These are phyloP conservation scores for Gymnopithys bicolor DNA, from an alignment of 2,797 vertebrate species.

Conservation along the genomic window DNA sequence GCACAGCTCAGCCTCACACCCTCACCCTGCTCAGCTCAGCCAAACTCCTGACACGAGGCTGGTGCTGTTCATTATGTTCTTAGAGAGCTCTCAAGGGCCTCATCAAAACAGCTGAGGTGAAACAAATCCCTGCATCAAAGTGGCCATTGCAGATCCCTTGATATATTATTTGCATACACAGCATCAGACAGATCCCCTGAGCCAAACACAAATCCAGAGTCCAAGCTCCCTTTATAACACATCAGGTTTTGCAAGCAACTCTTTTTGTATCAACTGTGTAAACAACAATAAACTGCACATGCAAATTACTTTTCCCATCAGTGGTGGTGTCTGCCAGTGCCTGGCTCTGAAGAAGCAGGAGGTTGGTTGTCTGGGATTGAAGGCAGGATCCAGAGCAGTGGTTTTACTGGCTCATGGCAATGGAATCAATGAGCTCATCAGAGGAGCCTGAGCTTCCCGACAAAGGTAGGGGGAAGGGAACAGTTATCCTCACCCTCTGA, in stretches of 20 bases:
- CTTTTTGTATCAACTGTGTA: not conserved
- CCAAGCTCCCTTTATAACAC: not conserved
- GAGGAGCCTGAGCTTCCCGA: not conserved
- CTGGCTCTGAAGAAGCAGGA: not conserved
- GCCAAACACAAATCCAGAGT: not conserved
- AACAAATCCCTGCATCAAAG: not conserved
- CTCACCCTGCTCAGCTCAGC: not conserved
- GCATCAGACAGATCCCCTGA: not conserved
- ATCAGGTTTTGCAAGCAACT: not conserved
- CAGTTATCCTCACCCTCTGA: not conserved
- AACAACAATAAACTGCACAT: not conserved
- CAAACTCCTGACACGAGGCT: not conserved
- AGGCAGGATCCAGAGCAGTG: not conserved
- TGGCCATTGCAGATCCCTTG: not conserved
- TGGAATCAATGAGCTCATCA: constrained; percentile 30
- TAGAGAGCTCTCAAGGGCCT: not conserved
- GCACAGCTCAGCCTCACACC: not conserved
- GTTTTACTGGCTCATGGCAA: not conserved
- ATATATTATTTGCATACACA: not conserved
- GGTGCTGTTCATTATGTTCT: not conserved
- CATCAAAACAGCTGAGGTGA: not conserved
- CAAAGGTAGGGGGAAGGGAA: not conserved
- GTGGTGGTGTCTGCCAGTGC: not conserved
- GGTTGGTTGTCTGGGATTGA: not conserved
- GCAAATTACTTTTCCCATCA: not conserved